phyloP scores from a whole-genome alignment of 2,113 vertebrate species.

The Odocoileus hemionus region DNA sequence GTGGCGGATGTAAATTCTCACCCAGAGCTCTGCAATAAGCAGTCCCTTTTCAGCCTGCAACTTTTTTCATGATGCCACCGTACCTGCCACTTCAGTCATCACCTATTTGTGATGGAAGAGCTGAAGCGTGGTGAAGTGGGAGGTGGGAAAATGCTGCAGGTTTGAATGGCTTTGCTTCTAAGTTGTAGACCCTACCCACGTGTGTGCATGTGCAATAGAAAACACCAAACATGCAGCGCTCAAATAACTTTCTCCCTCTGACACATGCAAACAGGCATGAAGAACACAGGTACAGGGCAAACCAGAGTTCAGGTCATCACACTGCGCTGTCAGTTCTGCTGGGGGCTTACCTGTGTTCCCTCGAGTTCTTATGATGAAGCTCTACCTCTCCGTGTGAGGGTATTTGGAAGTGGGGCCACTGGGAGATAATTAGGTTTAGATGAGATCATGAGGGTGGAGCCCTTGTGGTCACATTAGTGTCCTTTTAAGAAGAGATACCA shows the following conservation, averaged over 20 bases:
- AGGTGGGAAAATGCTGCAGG: not conserved
- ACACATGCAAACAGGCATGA: not conserved
- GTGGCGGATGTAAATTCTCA: not conserved
- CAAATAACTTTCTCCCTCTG: not conserved
- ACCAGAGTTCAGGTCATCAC: not conserved
- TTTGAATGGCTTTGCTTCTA: slow-evolving; percentile 1
- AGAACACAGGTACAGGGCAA: not conserved
- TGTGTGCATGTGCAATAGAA: not conserved
- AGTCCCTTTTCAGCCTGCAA: not conserved
- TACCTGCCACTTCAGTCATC: not conserved
- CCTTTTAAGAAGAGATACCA: not conserved
- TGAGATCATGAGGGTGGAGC: not conserved
- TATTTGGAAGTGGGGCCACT: not conserved
- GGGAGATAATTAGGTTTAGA: not conserved
- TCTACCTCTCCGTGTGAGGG: not conserved
- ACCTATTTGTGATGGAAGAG: not conserved
- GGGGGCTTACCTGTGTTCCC: not conserved
- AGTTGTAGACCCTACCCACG: not conserved
- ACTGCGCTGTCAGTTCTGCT: not conserved
- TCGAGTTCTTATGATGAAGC: not conserved
- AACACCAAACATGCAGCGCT: not conserved
- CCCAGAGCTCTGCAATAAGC: not conserved
- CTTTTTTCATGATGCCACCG: not conserved
- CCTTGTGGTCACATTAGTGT: not conserved
- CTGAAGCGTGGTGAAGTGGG: not conserved